Evolutionary conservation across 92 coral and sea anemone genomes (phyloP).

Genomic region (Phenganax marumi): DNA sequence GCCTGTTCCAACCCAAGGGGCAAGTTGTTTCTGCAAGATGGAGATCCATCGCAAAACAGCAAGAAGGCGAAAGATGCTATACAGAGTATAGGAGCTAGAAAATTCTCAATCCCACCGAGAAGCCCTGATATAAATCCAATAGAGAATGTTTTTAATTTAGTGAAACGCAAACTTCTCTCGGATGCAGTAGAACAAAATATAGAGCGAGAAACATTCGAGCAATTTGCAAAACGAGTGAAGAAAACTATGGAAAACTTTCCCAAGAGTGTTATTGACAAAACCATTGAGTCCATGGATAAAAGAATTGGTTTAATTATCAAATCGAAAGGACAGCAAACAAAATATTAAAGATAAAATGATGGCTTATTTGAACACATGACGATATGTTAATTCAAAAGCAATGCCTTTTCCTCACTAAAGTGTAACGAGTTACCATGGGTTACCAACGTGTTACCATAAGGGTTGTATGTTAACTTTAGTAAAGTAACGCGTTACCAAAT

Average conservation of each 20-base stretch:
- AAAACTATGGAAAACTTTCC: background rate
- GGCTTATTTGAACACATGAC: background rate
- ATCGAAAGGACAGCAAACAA: background rate
- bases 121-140: background rate
- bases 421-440: conserved; percentile 8
- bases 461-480: background rate
- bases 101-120: conserved; percentile 6
- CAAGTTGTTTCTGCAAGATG: conserved; percentile 4
- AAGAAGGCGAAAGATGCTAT: background rate
- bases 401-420: background rate
- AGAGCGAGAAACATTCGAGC: background rate
- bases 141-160: background rate
- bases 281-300: background rate
- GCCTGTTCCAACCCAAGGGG: background rate
- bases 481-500: conserved; percentile 5
- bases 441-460: conserved; percentile 1
- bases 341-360: background rate
- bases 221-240: background rate
- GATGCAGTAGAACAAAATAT: background rate
- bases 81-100: background rate
- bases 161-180: background rate
- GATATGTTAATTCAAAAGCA: background rate
- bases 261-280: background rate
- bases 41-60: background rate
- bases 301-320: background rate